Evolutionary conservation across 2,888 invertebrate genomes (phyloP).

Genomic region (Spialia ferax): DNA sequence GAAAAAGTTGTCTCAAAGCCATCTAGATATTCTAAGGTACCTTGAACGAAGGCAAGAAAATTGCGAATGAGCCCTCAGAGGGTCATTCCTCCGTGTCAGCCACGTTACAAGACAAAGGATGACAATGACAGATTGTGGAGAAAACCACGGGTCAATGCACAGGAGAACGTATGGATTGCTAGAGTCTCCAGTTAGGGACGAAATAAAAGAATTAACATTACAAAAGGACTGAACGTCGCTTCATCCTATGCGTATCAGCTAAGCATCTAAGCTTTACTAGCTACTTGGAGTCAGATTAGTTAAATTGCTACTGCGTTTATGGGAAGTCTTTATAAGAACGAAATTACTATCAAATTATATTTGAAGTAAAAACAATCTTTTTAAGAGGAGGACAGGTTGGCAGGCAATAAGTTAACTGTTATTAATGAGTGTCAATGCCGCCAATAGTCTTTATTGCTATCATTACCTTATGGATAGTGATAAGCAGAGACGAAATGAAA

Average conservation of each 20-base stretch:
- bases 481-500: no score
- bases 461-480: no score
- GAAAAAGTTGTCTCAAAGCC: background rate
- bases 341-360: no score
- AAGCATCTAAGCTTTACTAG: background rate
- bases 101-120: conserved; percentile 40
- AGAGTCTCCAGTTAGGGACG: background rate
- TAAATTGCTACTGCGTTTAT: no score
- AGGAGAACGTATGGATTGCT: conserved; percentile 23
- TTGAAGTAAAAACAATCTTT: no score
- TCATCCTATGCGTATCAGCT: background rate
- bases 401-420: no score
- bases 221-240: background rate
- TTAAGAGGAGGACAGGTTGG: no score
- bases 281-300: no score
- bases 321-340: no score
- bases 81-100: conserved; percentile 2
- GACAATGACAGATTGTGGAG: conserved; percentile 48
- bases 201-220: conserved; percentile 14
- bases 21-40: background rate
- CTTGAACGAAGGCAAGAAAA: conserved; percentile 3
- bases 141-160: conserved; percentile 25
- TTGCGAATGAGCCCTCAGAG: background rate
- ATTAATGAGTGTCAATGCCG: no score
- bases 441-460: no score